Evolutionary conservation across 1,140 invertebrate species (phyloP), one percentile per base, ranked within the genome.

Genomic region (Procambarus clarkii): DNA sequence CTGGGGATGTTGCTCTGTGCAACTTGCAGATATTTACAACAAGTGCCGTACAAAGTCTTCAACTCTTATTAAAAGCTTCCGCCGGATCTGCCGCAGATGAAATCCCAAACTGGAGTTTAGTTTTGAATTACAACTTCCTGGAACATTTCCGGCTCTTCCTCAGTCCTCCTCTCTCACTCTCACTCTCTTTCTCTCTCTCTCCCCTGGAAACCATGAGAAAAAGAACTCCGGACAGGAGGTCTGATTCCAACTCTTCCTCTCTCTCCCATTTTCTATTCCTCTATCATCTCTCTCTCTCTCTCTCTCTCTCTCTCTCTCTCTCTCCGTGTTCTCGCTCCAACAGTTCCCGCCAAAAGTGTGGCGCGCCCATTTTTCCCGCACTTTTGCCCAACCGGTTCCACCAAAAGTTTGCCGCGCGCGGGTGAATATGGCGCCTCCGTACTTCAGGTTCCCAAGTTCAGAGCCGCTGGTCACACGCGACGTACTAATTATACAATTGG

Each of bases 261-360:
- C 69, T 77, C 24, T 24, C 50, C 18, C 71, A 21, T 21, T 46
- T 83, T 83, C 69, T 24, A 83, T 69, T 83, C 81, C n/a, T 54
- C 69, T 54, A n/a, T 50, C 50, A 8, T 83, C 81, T 46, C 71
- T 60, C 71, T 79, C 86, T 64, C 54, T 79, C 45, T 64, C 44
- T 79, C 76, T 60, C 76, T 78, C 71, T 86, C 71, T 58, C 74
- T 86, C 71, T 54, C 71, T 77, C 84, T 86, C 74, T 77, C 50
- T 54, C 71, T 77, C 83, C 46, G 24, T 24, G n/a, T 48, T 21
- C 5, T 85, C 86, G 60, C 64, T 74, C 88, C 83, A 90, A 90
- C 88, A 84, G 80, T 90, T 90, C 24, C 80, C 81, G 88, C 81
- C 71, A 90, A 90, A 90, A 90, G 74, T 84, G 88, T 78, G 77